Evolutionary conservation across 2,888 invertebrate genomes (phyloP).

Genomic region (Dasysyrphus albostriatus): DNA sequence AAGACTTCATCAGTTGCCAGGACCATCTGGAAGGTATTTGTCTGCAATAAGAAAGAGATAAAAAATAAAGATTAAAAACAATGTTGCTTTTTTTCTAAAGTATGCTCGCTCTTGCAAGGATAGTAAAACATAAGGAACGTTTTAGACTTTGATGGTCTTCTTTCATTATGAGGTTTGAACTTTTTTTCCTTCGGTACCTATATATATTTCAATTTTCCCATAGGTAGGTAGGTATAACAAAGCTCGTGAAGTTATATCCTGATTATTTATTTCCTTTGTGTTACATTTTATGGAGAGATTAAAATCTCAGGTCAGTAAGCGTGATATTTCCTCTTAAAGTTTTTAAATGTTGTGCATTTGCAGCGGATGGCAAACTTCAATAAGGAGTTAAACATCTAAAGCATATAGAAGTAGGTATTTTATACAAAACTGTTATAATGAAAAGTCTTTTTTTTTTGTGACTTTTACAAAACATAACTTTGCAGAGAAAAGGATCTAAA

Average conservation of each 20-base stretch:
- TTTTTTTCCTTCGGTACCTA: conserved; percentile 35
- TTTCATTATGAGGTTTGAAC: conserved; percentile 31
- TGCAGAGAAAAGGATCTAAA: background rate
- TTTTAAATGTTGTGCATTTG: conserved; percentile 26
- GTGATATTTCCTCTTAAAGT: conserved; percentile 9
- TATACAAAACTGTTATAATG: too few species aligned
- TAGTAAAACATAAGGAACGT: background rate
- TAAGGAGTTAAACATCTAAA: too few species aligned
- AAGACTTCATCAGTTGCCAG: conserved; percentile 96
- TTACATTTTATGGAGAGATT: conserved; percentile 20
- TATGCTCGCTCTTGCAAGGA: background rate
- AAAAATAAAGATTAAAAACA: conserved; percentile 12
- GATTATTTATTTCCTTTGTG: conserved; percentile 29
- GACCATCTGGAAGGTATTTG: conserved; percentile 98
- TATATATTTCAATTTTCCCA: conserved; percentile 32
- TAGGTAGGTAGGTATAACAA: too few species aligned
- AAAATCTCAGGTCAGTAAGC: conserved; percentile 40
- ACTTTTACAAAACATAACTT: background rate
- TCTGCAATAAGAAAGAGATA: conserved; percentile 85
- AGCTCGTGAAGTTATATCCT: background rate
- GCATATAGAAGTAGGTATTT: too few species aligned
- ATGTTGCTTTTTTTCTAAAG: conserved; percentile 1
- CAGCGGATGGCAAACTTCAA: background rate
- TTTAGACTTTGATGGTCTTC: background rate
- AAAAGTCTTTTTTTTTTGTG: background rate